Base-by-base conservation (phyloP, 1,140 invertebrate genomes). In the Ostrea edulis region DNA sequence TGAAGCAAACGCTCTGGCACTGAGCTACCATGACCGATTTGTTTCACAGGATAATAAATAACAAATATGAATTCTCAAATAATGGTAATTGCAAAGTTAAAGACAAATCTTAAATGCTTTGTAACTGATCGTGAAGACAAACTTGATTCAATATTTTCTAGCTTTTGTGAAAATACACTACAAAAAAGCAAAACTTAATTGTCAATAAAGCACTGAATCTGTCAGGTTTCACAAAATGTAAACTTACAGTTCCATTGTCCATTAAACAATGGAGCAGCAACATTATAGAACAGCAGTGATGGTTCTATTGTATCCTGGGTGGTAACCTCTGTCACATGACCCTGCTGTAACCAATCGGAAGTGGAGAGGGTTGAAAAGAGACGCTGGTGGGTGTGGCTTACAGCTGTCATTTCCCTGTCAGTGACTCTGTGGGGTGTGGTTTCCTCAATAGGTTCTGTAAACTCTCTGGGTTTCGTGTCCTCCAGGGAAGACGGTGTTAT, bases 401-500 rank as follows among this genome's bases (percentile, higher is more conserved):
- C 90, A 83, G 91, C 90, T 44, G 81, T 89, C 92, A 95, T 93
- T 65, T 95, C 94, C n/a, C 92, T 89, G 83, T 92, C 90, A 20
- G 92, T 92, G 20, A 93, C 90, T 22, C 91, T 89, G 22, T 91
- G 86, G 25, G 90, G 68, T n/a, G 85, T 22, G 11, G n/a, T 87
- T 35, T 82, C 84, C 58, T 53, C 20, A 11, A 58, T 44, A 14
- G 65, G 82, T 68, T 91, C 90, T n/a, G 86, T 77, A 35, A 91
- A 85, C 14, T 89, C 84, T 58, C 77, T 14, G 44, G 51, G 12
- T 51, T 84, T 87, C 22, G 86, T 87, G 81, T 93, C 90, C 81
- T 93, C 89, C 44, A 93, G 88, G 9, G 89, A 85, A 4, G 88
- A 88, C 17, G 88, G 85, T 12, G 88, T 91, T 58, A 90, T 88